These are phyloP conservation scores for Silurus meridionalis DNA, from an alignment of 2,113 vertebrate species.

Conservation along the genomic window DNA sequence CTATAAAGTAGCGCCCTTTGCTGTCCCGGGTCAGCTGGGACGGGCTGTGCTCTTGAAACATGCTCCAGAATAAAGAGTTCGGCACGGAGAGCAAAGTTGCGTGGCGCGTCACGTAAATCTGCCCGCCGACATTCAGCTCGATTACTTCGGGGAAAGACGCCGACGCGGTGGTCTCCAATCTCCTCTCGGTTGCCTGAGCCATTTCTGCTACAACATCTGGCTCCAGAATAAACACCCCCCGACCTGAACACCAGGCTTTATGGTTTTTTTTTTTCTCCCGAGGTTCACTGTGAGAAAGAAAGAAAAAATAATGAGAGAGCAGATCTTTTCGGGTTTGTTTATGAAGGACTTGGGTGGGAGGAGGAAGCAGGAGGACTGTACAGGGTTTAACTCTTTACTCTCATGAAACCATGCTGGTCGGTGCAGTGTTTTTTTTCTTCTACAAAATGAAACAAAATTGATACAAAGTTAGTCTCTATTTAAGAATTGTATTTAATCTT, in stretches of 20 bases:
- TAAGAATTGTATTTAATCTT: too few relatives aligned
- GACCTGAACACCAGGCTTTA: neutral
- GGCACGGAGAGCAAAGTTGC: slow-evolving; percentile 86
- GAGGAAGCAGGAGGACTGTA: slow-evolving; percentile 54
- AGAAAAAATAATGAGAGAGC: neutral
- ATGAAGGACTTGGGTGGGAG: slow-evolving; percentile 67
- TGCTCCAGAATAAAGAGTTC: slow-evolving; percentile 85
- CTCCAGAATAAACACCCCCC: neutral
- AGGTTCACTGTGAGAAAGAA: neutral
- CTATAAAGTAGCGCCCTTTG: slow-evolving; percentile 94
- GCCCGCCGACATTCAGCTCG: slow-evolving; percentile 94
- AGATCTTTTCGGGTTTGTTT: slow-evolving; percentile 62
- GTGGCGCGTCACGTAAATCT: slow-evolving; percentile 92
- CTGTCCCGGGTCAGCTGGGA: slow-evolving; percentile 84
- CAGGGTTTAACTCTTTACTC: slow-evolving; percentile 68
- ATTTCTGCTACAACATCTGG: slow-evolving; percentile 58
- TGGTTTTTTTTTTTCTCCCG: neutral
- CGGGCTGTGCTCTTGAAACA: slow-evolving; percentile 82
- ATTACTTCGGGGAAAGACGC: slow-evolving; percentile 83
- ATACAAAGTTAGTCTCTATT: too few relatives aligned
- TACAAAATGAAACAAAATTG: too few relatives aligned
- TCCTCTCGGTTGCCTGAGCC: slow-evolving; percentile 59
- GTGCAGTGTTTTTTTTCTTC: too few relatives aligned
- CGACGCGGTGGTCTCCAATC: slow-evolving; percentile 39
- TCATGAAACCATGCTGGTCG: neutral